Evolutionary conservation across 1,140 invertebrate genomes (phyloP).

Genomic region (Rhynchophorus ferrugineus): DNA sequence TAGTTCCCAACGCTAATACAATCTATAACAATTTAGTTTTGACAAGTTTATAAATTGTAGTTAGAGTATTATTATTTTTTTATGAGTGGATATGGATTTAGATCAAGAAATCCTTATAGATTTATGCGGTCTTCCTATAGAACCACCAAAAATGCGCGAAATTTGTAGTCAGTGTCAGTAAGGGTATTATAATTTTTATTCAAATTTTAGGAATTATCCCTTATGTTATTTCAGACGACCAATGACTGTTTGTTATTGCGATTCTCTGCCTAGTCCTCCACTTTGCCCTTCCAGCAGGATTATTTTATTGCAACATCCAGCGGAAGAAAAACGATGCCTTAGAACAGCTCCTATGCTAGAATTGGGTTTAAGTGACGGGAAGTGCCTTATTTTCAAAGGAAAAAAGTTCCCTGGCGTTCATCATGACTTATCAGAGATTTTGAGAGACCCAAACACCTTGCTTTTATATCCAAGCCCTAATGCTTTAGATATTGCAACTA

Average conservation of each 20-base stretch:
- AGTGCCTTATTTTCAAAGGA: constrained; percentile 73
- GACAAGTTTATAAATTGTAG: no score
- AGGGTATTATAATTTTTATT: constrained; percentile 27
- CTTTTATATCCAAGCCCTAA: constrained; percentile 75
- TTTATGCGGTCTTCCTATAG: constrained; percentile 60
- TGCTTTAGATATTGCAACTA: constrained; percentile 54
- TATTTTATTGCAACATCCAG: constrained; percentile 85
- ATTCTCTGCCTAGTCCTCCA: constrained; percentile 62
- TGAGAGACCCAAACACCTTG: constrained; percentile 62
- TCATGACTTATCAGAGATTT: constrained; percentile 57
- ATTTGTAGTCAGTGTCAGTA: constrained; percentile 66
- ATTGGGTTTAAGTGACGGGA: constrained; percentile 60
- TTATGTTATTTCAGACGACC: constrained; percentile 60
- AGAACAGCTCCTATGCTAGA: constrained; percentile 83
- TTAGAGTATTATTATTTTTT: no score
- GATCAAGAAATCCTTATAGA: constrained; percentile 55
- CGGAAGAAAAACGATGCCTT: constrained; percentile 82
- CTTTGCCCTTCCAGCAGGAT: constrained; percentile 61
- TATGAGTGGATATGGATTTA: constrained; percentile 31
- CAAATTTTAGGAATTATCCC: constrained; percentile 13
- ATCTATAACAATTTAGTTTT: no score
- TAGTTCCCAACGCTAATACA: no score
- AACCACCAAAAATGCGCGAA: constrained; percentile 63
- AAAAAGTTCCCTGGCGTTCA: constrained; percentile 75
- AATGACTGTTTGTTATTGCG: constrained; percentile 81